phyloP scores from a whole-genome alignment of 1,140 invertebrate species.

The Cepaea nemoralis region DNA sequence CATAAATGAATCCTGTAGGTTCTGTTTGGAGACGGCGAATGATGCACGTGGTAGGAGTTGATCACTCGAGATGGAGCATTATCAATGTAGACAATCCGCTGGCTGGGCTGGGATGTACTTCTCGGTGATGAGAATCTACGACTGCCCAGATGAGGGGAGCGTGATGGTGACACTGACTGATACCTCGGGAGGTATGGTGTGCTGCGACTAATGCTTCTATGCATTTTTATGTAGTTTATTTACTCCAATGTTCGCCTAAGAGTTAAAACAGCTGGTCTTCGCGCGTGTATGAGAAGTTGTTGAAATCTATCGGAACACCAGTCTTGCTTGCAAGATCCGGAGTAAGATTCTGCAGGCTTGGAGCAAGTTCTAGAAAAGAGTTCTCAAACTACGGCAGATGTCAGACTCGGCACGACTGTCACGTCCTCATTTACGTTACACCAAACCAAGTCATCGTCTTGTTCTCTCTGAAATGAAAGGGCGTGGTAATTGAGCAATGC shows the following conservation, averaged over 20 bases:
- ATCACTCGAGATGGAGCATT: not conserved
- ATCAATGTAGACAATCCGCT: slow-evolving; percentile 21
- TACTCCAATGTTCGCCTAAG: not conserved
- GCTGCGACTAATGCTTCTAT: slow-evolving; percentile 39
- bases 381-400: not conserved
- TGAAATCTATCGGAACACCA: too few relatives aligned
- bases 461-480: not conserved
- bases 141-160: slow-evolving; percentile 1
- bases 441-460: not conserved
- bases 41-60: not conserved
- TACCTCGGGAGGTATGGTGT: slow-evolving; percentile 38
- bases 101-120: slow-evolving; percentile 12
- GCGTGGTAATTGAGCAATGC: not conserved
- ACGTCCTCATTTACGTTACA: not conserved
- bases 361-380: too few relatives aligned
- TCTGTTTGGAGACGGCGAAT: slow-evolving; percentile 12
- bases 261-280: not conserved
- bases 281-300: too few relatives aligned
- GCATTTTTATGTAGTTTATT: slow-evolving; percentile 2
- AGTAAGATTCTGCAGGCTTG: too few relatives aligned
- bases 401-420: not conserved
- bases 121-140: not conserved
- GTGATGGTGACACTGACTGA: slow-evolving; percentile 25
- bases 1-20: slow-evolving; percentile 12
- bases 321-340: not conserved